phyloP scores from a whole-genome alignment of 2,888 invertebrate genomes.

The Lithophane leautieri region DNA sequence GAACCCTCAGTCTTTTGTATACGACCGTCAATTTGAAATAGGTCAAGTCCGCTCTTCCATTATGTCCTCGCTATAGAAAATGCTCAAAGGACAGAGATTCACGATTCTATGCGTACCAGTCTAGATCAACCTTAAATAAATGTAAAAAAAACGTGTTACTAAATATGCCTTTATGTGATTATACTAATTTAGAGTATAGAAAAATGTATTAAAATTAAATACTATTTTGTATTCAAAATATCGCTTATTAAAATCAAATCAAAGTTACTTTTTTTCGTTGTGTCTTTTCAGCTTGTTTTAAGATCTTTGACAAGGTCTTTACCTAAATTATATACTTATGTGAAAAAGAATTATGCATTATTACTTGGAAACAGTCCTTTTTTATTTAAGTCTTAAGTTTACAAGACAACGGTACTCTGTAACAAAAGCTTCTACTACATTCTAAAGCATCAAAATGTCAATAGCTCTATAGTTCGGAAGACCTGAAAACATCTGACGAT shows the following conservation, averaged over 20 bases:
- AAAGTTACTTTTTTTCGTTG: conserved; percentile 31
- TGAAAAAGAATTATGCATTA: conserved; percentile 5
- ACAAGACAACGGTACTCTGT: neutral
- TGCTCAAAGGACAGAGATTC: neutral
- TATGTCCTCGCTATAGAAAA: neutral
- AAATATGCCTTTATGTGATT: conserved; percentile 54
- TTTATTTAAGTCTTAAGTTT: conserved; percentile 6
- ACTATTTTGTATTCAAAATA: conserved; percentile 55
- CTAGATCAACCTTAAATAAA: conserved; percentile 4
- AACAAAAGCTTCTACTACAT: neutral
- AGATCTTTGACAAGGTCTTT: neutral
- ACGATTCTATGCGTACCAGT: conserved; percentile 3
- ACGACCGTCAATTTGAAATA: neutral
- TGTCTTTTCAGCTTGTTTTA: conserved; percentile 1
- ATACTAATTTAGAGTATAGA: conserved; percentile 46
- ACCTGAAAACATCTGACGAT: neutral
- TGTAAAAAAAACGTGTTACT: conserved; percentile 24
- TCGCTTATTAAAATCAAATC: conserved; percentile 60
- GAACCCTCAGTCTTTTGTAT: neutral
- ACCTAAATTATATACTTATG: conserved; percentile 15
- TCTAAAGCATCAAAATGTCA: neutral
- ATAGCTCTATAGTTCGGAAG: neutral
- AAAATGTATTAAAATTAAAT: conserved; percentile 50
- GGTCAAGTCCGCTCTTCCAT: conserved; percentile 2
- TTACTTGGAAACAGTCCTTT: conserved; percentile 12